These are phyloP conservation scores for Gobiocypris rarus DNA, from an alignment of 2,113 vertebrate genomes.

Conservation along the genomic window DNA sequence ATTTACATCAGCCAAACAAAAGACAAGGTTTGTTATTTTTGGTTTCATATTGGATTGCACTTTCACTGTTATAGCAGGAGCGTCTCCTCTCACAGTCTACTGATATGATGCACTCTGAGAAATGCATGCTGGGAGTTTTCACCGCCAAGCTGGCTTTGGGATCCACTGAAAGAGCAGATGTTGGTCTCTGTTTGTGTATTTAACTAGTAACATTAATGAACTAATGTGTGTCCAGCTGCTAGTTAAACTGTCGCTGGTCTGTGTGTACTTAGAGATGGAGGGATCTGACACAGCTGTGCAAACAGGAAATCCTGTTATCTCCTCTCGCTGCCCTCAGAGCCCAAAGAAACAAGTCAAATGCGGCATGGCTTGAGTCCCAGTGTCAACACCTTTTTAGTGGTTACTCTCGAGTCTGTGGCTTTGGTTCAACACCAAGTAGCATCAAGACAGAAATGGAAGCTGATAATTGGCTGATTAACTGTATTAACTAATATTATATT, in stretches of 20 bases:
- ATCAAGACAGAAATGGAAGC: too few relatives aligned
- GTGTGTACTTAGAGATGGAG: background rate
- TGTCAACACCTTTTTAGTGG: background rate
- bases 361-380: background rate
- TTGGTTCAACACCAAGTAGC: background rate
- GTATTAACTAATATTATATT: too few relatives aligned
- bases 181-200: background rate
- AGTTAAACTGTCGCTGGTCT: slow-evolving; percentile 11
- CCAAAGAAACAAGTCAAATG: background rate
- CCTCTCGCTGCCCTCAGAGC: too few relatives aligned
- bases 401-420: background rate
- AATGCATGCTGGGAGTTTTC: background rate
- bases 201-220: background rate
- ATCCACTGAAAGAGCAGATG: background rate
- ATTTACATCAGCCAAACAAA: background rate
- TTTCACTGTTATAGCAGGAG: background rate
- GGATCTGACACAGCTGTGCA: slow-evolving; percentile 53
- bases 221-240: slow-evolving; percentile 14
- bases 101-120: background rate
- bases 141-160: background rate
- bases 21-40: background rate
- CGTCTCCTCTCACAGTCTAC: background rate
- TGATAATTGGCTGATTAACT: too few relatives aligned
- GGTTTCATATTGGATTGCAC: background rate
- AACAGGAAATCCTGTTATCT: slow-evolving; percentile 37